A percentile compares a stretch with the other conserved stretches of the same genome.
These are phyloP conservation scores for Idaea biselata DNA, from an alignment of 2,888 invertebrate genomes.

Conservation along the genomic window DNA sequence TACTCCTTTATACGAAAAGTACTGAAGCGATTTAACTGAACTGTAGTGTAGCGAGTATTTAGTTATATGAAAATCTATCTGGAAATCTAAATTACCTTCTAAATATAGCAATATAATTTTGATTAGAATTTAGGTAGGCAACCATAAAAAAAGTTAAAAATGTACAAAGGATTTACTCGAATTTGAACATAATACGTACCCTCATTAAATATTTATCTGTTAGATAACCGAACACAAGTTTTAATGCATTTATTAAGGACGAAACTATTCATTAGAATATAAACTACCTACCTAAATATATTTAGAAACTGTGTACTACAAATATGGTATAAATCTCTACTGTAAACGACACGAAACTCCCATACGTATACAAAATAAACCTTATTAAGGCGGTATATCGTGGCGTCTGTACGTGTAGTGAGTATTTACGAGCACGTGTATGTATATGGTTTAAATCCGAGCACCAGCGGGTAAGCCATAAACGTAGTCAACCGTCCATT, in stretches of 20 bases:
- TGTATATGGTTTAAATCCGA: slow-evolving; percentile 67
- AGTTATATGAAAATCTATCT: no score
- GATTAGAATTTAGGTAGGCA: no score
- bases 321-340: slow-evolving; percentile 20
- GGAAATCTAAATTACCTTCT: no score
- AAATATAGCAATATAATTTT: no score
- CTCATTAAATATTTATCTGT: neutral
- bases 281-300: neutral
- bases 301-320: neutral
- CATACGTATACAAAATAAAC: slow-evolving; percentile 61
- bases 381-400: slow-evolving; percentile 67
- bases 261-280: neutral
- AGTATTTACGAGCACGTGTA: slow-evolving; percentile 59
- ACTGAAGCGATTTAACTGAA: no score
- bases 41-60: no score
- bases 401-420: slow-evolving; percentile 51
- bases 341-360: slow-evolving; percentile 43
- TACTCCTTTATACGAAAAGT: no score
- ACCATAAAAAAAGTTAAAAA: no score
- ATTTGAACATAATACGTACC: no score
- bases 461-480: slow-evolving; percentile 70
- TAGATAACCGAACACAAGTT: neutral
- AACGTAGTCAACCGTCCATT: slow-evolving; percentile 80
- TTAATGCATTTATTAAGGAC: neutral
- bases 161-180: no score